A percentile compares a stretch with the other conserved stretches of the same genome.
Evolutionary conservation across 2,888 invertebrate genomes (phyloP).

Genomic region (Drosophila percnosoma): DNA sequence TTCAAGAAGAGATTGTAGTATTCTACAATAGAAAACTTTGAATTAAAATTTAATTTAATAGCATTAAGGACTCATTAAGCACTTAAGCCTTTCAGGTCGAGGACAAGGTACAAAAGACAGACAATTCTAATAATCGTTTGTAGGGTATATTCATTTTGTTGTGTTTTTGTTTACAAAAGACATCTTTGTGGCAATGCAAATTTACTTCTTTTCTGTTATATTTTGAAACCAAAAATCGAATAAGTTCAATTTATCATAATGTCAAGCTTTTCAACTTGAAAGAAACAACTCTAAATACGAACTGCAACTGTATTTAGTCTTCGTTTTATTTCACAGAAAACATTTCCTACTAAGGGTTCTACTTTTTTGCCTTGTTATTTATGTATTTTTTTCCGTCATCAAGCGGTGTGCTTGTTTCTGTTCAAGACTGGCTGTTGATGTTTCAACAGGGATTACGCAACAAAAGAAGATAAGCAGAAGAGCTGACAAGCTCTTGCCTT

Average conservation of each 20-base stretch:
- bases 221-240: background rate
- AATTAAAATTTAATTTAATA: background rate
- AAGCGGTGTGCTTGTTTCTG: slow-evolving; percentile 7
- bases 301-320: background rate
- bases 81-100: background rate
- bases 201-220: background rate
- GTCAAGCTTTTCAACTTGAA: background rate
- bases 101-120: background rate
- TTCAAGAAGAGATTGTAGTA: background rate
- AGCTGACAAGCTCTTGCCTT: slow-evolving; percentile 38
- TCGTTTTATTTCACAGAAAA: background rate
- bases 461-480: slow-evolving; percentile 47
- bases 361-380: background rate
- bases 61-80: background rate
- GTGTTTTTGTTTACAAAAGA: too few relatives aligned
- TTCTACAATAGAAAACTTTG: background rate
- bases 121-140: background rate
- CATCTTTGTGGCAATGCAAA: background rate
- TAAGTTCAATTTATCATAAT: background rate
- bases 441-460: slow-evolving; percentile 41
- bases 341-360: background rate
- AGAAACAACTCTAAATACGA: background rate
- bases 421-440: slow-evolving; percentile 41
- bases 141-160: background rate
- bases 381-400: background rate